Evolutionary conservation across 2,888 invertebrate species (phyloP).

Genomic region (Diaperis boleti): DNA sequence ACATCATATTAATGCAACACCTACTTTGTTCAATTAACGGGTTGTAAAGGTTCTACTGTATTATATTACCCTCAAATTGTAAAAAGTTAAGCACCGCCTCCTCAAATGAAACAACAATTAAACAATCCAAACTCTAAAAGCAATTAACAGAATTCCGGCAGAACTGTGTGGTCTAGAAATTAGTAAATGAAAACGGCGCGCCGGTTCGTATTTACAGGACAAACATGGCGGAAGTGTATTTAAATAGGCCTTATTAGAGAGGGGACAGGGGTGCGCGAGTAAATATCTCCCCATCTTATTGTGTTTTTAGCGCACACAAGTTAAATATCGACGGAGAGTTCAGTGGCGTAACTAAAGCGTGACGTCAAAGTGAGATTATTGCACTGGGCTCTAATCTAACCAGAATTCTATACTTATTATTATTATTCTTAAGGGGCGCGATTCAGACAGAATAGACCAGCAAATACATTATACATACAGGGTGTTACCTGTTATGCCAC

Average conservation of each 20-base stretch:
- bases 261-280: slow-evolving; percentile 52
- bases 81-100: slow-evolving; percentile 25
- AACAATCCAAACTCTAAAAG: slow-evolving; percentile 60
- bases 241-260: slow-evolving; percentile 61
- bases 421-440: too few species aligned
- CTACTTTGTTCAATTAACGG: too few species aligned
- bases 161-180: slow-evolving; percentile 60
- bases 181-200: slow-evolving; percentile 60
- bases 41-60: neutral
- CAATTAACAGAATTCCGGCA: slow-evolving; percentile 61
- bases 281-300: slow-evolving; percentile 51
- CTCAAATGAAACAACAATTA: slow-evolving; percentile 48
- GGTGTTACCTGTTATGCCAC: too few species aligned
- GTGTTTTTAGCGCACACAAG: slow-evolving; percentile 53
- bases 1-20: too few species aligned
- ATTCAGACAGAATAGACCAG: too few species aligned
- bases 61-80: slow-evolving; percentile 10
- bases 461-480: too few species aligned
- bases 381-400: too few species aligned
- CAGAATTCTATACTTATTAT: too few species aligned
- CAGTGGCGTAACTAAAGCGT: too few species aligned
- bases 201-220: slow-evolving; percentile 56
- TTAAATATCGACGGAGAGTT: slow-evolving; percentile 37
- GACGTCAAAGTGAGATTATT: too few species aligned
- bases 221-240: slow-evolving; percentile 60